Evolutionary conservation across 2,797 vertebrate species (phyloP).

Genomic region (Poeciliopsis turneri): DNA sequence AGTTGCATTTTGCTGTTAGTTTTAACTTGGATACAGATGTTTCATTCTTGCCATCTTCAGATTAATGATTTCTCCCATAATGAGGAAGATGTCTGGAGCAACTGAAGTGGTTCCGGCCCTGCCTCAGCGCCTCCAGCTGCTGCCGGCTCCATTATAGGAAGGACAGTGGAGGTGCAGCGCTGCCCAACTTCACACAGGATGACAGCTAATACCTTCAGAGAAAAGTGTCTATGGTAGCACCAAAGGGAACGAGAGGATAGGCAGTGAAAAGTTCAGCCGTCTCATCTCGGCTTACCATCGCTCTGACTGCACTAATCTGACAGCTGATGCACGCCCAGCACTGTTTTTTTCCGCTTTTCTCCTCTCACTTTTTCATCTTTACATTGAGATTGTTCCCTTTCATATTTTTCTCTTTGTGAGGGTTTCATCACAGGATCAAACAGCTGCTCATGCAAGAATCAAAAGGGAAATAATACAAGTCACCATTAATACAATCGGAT

Average conservation of each 20-base stretch:
- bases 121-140: conserved; percentile 45
- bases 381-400: neutral
- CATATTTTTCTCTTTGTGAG: conserved; percentile 14
- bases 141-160: conserved; percentile 43
- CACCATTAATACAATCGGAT: conserved; percentile 24
- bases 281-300: conserved; percentile 52
- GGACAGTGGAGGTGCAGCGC: conserved; percentile 33
- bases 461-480: conserved; percentile 1
- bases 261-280: conserved; percentile 60
- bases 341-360: conserved; percentile 8
- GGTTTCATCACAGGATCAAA: neutral
- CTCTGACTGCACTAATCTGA: conserved; percentile 59
- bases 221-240: conserved; percentile 52
- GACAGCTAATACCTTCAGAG: conserved; percentile 60
- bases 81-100: conserved; percentile 29
- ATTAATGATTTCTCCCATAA: conserved; percentile 2
- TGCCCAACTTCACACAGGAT: conserved; percentile 51
- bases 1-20: neutral
- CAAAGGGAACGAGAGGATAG: conserved; percentile 46
- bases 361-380: neutral
- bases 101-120: conserved; percentile 13
- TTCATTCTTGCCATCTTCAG: neutral
- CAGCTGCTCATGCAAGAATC: conserved; percentile 16
- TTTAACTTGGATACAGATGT: neutral
- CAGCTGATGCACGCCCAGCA: conserved; percentile 47